Base-by-base conservation (phyloP, 2,888 invertebrate genomes). In the Xylota sylvarum region DNA sequence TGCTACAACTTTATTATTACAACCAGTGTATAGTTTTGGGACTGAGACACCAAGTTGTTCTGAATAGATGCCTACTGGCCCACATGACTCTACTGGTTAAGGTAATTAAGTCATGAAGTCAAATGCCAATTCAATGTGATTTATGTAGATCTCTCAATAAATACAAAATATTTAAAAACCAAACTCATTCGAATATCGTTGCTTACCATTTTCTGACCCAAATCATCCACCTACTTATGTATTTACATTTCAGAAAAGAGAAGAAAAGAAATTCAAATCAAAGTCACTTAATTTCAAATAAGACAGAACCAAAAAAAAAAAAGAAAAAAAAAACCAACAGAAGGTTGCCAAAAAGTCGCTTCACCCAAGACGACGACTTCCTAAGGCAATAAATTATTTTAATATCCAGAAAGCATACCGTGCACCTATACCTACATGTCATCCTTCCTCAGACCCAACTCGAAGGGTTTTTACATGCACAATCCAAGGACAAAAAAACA, bases 381-480 rank as follows among this genome's bases (percentile, higher is more conserved):
- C 62, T 12, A 32, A 27, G 43, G 43, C 48, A 64, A 77, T 82
- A 82, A 82, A 82, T 77, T 77, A 82, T 64, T 77, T 37, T 64
- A 56, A 50, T 48, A 46, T 55, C 35, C 30, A 10, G 60, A 52
- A 43, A 52, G 4, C 37, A 6, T 27, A 37, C 46, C 5, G 6
- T 46, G 17, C 50, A 27, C 27, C n/a, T 58, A 30, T 56, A 32
- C 2, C 14, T 23, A 52, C 27, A 27, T 23, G 17, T 32, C 19
- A 27, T 9, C 30, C 56, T 19, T 32, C 17, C 40, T 40, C 17
- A 52, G 40, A 19, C 40, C 23, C 7, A 30, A 43, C 14, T 19
- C 23, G 10, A 37, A n/a, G n/a, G 10, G 4, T 7, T 55, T 14
- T 46, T 46, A 37, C 46, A 43, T 17, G 32, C 23, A 52, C 46